phyloP scores from a whole-genome alignment of 2,888 invertebrate species.

The Ernsta delagoae region DNA sequence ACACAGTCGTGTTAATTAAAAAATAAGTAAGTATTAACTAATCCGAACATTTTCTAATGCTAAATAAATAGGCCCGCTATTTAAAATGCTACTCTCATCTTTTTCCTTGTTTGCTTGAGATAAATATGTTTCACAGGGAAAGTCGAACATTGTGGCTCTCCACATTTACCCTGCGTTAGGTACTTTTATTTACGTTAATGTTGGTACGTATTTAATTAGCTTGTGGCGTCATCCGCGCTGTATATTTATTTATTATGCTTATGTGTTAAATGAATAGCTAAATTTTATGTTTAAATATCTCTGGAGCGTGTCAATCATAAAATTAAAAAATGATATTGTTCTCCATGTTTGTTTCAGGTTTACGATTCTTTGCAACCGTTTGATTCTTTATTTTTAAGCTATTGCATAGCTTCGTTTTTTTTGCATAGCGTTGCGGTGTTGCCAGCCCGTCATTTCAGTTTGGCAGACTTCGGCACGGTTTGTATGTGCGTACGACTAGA shows the following conservation, averaged over 20 bases:
- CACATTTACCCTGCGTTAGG: slow-evolving; percentile 17
- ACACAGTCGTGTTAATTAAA: background rate
- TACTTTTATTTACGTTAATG: slow-evolving; percentile 22
- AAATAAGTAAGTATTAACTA: too few relatives aligned
- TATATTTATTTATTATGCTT: background rate
- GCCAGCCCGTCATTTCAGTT: too few relatives aligned
- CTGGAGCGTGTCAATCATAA: too few relatives aligned
- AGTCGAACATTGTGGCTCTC: slow-evolving; percentile 19
- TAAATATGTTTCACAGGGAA: slow-evolving; percentile 29
- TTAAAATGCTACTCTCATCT: slow-evolving; percentile 18
- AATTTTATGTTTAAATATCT: background rate
- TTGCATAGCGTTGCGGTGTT: too few relatives aligned
- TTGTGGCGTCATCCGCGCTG: slow-evolving; percentile 15
- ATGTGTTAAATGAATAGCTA: slow-evolving; percentile 3
- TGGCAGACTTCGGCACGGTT: too few relatives aligned
- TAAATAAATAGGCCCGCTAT: slow-evolving; percentile 12
- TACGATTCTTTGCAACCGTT: too few relatives aligned
- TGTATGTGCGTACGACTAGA: too few relatives aligned
- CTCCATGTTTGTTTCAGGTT: too few relatives aligned
- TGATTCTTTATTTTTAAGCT: too few relatives aligned
- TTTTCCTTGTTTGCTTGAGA: slow-evolving; percentile 26
- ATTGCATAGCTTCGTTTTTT: too few relatives aligned
- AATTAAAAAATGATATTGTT: too few relatives aligned
- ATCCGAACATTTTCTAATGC: slow-evolving; percentile 10
- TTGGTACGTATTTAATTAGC: slow-evolving; percentile 24